phyloP scores from a whole-genome alignment of 2,888 invertebrate species.

The Agrochola lota region DNA sequence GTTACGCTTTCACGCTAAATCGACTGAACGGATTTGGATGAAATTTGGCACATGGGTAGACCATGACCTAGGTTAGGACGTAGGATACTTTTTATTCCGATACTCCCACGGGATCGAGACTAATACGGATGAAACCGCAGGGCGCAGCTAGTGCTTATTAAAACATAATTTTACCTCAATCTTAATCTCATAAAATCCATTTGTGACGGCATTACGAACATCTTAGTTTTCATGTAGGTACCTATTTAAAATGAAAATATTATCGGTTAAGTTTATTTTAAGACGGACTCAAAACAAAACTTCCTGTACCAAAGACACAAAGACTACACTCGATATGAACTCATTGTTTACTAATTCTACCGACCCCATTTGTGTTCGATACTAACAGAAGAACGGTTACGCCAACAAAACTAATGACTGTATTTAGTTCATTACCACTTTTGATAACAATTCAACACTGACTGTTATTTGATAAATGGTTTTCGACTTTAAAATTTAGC shows the following conservation, averaged over 20 bases:
- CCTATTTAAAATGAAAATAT: background rate
- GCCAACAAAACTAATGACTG: slow-evolving; percentile 45
- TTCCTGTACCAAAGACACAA: slow-evolving; percentile 17
- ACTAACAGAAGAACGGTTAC: slow-evolving; percentile 40
- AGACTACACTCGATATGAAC: slow-evolving; percentile 15
- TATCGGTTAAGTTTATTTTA: background rate
- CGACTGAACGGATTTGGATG: too few species aligned
- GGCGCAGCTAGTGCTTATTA: background rate
- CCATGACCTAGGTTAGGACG: too few species aligned
- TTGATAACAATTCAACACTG: slow-evolving; percentile 39
- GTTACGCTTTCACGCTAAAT: too few species aligned
- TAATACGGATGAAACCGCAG: too few species aligned
- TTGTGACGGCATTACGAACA: background rate
- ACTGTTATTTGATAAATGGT: background rate
- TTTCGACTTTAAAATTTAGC: slow-evolving; percentile 1
- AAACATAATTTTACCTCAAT: background rate
- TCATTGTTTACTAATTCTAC: slow-evolving; percentile 48
- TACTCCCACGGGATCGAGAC: too few species aligned
- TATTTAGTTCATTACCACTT: slow-evolving; percentile 62
- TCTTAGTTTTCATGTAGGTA: background rate
- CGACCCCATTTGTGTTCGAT: slow-evolving; percentile 38
- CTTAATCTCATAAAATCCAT: background rate
- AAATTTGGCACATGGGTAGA: too few species aligned
- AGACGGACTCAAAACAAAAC: background rate
- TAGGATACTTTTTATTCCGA: too few species aligned